These are phyloP conservation scores for Fragum whitleyi DNA, from an alignment of 2,888 invertebrate genomes.

Conservation along the genomic window DNA sequence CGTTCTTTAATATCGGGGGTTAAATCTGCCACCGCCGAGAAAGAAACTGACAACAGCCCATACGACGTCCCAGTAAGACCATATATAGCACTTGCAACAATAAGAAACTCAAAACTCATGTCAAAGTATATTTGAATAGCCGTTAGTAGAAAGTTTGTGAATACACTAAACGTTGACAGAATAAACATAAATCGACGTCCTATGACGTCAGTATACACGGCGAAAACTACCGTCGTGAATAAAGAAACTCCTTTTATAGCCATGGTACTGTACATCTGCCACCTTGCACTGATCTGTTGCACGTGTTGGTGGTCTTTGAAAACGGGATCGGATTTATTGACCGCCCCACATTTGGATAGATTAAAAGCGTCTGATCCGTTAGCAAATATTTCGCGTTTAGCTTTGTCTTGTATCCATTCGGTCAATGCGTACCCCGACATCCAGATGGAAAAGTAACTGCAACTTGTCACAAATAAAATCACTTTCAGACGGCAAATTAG, in stretches of 20 bases:
- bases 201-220: conserved; percentile 42
- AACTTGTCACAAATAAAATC: not conserved
- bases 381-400: conserved; percentile 29
- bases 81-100: conserved; percentile 29
- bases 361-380: conserved; percentile 25
- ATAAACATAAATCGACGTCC: conserved; percentile 48
- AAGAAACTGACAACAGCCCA: conserved; percentile 27
- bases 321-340: conserved; percentile 34
- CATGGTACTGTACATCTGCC: conserved; percentile 48
- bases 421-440: conserved; percentile 27
- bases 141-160: conserved; percentile 5
- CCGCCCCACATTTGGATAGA: conserved; percentile 23
- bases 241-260: conserved; percentile 15
- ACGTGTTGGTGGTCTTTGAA: conserved; percentile 35
- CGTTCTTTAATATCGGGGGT: conserved; percentile 32
- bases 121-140: conserved; percentile 37
- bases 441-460: conserved; percentile 43
- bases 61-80: conserved; percentile 40
- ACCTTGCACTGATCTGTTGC: conserved; percentile 42
- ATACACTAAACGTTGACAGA: conserved; percentile 28
- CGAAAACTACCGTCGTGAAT: conserved; percentile 34
- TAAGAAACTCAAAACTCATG: conserved; percentile 24
- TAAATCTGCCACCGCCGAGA: conserved; percentile 42
- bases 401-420: conserved; percentile 47
- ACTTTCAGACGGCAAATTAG: not conserved